Base-by-base conservation (phyloP, 2,113 vertebrate genomes). In the Odontophorus gujanensis region DNA sequence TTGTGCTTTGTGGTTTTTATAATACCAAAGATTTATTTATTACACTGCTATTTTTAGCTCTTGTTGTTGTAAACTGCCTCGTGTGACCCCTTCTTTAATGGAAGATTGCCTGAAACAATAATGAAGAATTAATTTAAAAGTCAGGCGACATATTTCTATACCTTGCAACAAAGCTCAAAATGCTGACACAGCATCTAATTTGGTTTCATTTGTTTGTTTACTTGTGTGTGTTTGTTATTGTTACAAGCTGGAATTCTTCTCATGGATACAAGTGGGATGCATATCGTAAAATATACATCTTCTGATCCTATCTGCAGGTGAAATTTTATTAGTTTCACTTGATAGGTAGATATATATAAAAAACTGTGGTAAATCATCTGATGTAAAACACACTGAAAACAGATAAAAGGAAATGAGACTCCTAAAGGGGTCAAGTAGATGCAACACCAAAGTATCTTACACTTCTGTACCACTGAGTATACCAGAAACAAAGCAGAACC, bases 91-190 rank as follows among this genome's bases (percentile, higher is more conserved):
- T 93, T 82, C 67, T 91, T 50, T 25, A 87, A 22, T 25, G 38
- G 42, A 81, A 91, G 55, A 87, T 55, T 87, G 67, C 47, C 78
- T 53, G 67, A 91, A 92, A 93, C 93, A 93, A 79, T 79, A 85
- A 95, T 55, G 43, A 91, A 93, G 66, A 92, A 92, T 93, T 96
- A 93, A 93, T 92, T 80, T 89, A 76, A 81, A 94, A 91, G 53
- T 81, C 76, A 92, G 69, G 80, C 48, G 84, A 86, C 16, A 40
- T 81, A 86, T 75, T 94, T 82, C 74, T 91, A 3, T 26, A 17
- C 22, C 24, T 9, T 32, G 32, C 67, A 62, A 63, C 50, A 92
- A 89, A 89, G 50, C 63, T 55, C 45, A 89, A 61, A 93, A 87
- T 42, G 67, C 53, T 84, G 93, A 86, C 43, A 73, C 20, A 68